Percentiles rank a stretch among this genome's conserved stretches.
Evolutionary conservation across 2,888 invertebrate genomes (phyloP).

Genomic region (Tachystola acroxantha): DNA sequence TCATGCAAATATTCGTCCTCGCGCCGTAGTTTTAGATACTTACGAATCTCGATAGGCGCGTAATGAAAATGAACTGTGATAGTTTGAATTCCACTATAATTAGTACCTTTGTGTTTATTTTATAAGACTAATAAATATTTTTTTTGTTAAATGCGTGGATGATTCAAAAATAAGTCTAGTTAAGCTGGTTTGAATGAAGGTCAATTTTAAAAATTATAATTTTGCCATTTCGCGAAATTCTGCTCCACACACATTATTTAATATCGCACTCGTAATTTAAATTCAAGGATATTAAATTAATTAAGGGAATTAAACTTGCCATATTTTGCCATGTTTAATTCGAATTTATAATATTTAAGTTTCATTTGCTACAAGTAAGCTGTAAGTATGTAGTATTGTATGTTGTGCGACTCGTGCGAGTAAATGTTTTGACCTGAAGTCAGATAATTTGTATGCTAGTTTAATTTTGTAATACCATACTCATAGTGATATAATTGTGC

Average conservation of each 20-base stretch:
- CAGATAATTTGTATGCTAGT: constrained; percentile 16
- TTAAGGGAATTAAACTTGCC: constrained; percentile 67
- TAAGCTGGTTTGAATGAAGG: constrained; percentile 16
- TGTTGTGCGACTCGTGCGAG: background rate
- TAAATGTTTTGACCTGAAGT: constrained; percentile 8
- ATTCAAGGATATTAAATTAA: constrained; percentile 2
- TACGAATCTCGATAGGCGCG: constrained; percentile 11
- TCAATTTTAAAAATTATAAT: constrained; percentile 18
- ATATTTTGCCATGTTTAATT: constrained; percentile 71
- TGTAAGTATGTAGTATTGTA: constrained; percentile 1
- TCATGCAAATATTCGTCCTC: constrained; percentile 10
- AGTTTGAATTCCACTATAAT: constrained; percentile 25
- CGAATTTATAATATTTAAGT: constrained; percentile 19
- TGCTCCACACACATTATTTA: constrained; percentile 6
- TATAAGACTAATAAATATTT: constrained; percentile 6
- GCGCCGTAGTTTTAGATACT: constrained; percentile 13
- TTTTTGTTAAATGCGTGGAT: no score
- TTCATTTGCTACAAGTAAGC: background rate
- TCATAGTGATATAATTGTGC: constrained; percentile 30
- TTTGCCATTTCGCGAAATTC: constrained; percentile 40
- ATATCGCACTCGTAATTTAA: constrained; percentile 1
- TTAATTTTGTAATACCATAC: constrained; percentile 23
- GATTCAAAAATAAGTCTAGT: constrained; percentile 11
- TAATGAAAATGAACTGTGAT: constrained; percentile 47
- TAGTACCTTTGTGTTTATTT: constrained; percentile 12